These are phyloP conservation scores for Dipodomys stephensi DNA, from an alignment of 2,113 vertebrate species.

Conservation along the genomic window DNA sequence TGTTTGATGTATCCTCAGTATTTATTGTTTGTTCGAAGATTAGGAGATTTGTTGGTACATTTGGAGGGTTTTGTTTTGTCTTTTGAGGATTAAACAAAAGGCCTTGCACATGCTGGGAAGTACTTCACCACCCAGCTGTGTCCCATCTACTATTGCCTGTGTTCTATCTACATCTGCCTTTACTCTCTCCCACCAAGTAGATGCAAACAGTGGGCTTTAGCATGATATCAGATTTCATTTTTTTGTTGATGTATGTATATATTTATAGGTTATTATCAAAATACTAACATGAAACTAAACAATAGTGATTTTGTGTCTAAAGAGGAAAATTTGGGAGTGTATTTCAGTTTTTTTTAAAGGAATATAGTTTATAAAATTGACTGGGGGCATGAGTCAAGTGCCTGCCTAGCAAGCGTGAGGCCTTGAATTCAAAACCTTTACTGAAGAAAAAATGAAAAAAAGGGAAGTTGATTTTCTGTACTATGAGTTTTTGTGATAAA, in stretches of 20 bases:
- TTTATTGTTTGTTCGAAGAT: not conserved
- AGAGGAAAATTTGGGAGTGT: not conserved
- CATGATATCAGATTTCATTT: constrained; percentile 11
- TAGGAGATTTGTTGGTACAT: not conserved
- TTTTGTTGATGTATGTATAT: not conserved
- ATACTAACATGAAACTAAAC: not conserved
- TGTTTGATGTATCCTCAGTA: not conserved
- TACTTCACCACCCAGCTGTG: not conserved
- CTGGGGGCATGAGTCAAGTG: not conserved
- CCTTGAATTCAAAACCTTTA: too few species aligned
- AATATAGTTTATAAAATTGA: not conserved
- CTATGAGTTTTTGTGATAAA: constrained; percentile 21
- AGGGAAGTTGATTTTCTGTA: not conserved
- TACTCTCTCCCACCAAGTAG: constrained; percentile 5
- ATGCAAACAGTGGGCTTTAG: not conserved
- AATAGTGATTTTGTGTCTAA: not conserved
- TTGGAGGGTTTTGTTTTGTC: not conserved
- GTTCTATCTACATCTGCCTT: not conserved
- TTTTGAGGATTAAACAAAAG: not conserved
- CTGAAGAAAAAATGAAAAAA: not conserved
- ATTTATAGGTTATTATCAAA: constrained; percentile 14
- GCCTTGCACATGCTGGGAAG: not conserved
- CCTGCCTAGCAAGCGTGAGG: not conserved
- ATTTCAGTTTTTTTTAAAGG: not conserved
- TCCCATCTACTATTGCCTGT: not conserved